Percentiles rank a stretch among this genome's conserved stretches.
Conservation (phyloP, 2,888 invertebrate genomes). For the Macaria notata region DNA sequence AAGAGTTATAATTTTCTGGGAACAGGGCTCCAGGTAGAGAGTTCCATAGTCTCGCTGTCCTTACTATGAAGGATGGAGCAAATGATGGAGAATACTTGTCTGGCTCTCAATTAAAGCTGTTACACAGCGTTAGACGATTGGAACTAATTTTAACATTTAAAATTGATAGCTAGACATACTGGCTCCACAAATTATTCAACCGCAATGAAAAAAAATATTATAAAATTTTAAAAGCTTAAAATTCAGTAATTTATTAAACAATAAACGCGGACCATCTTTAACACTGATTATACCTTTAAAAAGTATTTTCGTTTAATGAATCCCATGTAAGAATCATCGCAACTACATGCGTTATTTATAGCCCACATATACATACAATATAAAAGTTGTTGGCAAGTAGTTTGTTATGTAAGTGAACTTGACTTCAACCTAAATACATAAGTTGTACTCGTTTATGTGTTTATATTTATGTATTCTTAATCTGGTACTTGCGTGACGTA, state of each 20-base stretch:
- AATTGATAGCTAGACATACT: too few species aligned
- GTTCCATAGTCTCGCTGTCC: too few species aligned
- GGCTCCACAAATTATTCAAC: too few species aligned
- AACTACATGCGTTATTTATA: constrained; percentile 18
- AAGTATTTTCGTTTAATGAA: constrained; percentile 18
- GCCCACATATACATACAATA: constrained; percentile 12
- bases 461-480: constrained; percentile 53
- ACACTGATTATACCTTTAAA: constrained; percentile 1
- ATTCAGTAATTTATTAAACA: background rate
- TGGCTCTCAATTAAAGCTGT: too few species aligned
- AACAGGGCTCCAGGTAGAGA: too few species aligned
- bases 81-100: too few species aligned
- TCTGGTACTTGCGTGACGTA: constrained; percentile 33
- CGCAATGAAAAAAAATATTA: too few species aligned
- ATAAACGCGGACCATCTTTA: constrained; percentile 1
- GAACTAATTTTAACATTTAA: too few species aligned
- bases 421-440: constrained; percentile 65
- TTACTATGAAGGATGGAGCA: too few species aligned
- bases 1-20: too few species aligned
- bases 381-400: constrained; percentile 11
- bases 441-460: constrained; percentile 40
- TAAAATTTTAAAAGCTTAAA: too few species aligned
- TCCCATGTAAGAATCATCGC: constrained; percentile 21
- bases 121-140: too few species aligned
- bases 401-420: constrained; percentile 58